Evolutionary conservation across 2,113 vertebrate species (phyloP).

Genomic region (Peromyscus maniculatus): DNA sequence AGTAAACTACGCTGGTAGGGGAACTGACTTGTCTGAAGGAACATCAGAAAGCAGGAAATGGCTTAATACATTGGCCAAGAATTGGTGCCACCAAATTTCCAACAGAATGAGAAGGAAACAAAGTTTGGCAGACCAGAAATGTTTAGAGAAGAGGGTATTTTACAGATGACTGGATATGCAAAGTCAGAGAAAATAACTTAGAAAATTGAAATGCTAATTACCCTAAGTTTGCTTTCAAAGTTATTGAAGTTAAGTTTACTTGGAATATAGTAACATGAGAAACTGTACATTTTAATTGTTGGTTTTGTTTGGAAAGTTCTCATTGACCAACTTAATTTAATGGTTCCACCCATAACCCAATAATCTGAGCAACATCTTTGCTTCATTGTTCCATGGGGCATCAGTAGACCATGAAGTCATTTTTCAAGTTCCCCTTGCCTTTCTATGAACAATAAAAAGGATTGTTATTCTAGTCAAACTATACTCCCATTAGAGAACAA

Average conservation of each 20-base stretch:
- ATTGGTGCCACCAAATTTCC: background rate
- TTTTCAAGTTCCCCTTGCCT: slow-evolving; percentile 20
- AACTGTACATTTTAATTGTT: slow-evolving; percentile 12
- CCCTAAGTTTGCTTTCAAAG: background rate
- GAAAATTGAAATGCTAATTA: slow-evolving; percentile 40
- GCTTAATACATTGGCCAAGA: background rate
- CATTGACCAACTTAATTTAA: background rate
- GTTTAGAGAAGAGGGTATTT: background rate
- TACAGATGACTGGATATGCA: background rate
- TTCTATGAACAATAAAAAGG: slow-evolving; percentile 5
- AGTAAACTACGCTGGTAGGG: background rate
- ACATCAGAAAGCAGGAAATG: background rate
- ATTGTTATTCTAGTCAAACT: background rate
- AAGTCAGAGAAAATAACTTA: background rate
- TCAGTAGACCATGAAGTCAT: background rate
- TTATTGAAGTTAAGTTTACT: background rate
- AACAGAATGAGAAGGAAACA: background rate
- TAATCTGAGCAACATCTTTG: slow-evolving; percentile 37
- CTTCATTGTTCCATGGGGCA: background rate
- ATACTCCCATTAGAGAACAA: background rate
- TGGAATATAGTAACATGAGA: background rate
- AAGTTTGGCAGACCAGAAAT: background rate
- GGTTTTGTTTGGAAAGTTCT: slow-evolving; percentile 21
- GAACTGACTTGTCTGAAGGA: background rate
- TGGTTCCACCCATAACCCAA: background rate